Percentiles rank a stretch among this genome's conserved stretches.
phyloP scores from a whole-genome alignment of 1,140 invertebrate species.

The Leptonema lineaticorne region DNA sequence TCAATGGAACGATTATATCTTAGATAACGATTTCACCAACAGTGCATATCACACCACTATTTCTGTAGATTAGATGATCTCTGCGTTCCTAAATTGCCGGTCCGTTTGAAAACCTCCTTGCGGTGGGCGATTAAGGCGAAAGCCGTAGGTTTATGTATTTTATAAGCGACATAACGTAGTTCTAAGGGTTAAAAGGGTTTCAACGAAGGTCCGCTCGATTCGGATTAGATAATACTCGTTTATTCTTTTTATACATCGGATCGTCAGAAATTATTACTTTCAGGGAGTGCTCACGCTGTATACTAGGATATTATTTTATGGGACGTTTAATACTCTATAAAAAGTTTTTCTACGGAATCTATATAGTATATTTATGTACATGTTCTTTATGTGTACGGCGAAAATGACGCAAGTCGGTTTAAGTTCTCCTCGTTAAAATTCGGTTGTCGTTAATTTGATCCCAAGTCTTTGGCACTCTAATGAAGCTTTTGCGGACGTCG shows the following conservation, averaged over 20 bases:
- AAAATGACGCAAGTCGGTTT: not conserved
- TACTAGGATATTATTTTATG: not conserved
- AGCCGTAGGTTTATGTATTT: not conserved
- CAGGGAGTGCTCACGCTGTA: not conserved
- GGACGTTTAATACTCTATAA: not conserved
- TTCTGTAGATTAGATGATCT: conserved; percentile 8
- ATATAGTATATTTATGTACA: not conserved
- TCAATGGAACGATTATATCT: not conserved
- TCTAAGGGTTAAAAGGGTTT: conserved; percentile 1
- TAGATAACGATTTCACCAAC: not conserved
- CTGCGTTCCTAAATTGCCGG: conserved; percentile 9
- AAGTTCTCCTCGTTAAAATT: conserved; percentile 11
- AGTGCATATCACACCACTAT: not conserved
- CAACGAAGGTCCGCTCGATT: not conserved
- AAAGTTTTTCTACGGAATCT: not conserved
- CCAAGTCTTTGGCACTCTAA: conserved; percentile 2
- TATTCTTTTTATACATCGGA: not conserved
- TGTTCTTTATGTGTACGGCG: not conserved
- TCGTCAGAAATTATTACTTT: not conserved
- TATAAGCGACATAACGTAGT: not conserved
- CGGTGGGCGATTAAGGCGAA: not conserved
- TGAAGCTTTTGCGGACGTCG: conserved; percentile 1
- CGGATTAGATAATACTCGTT: not conserved
- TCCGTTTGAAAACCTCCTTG: too few relatives aligned
- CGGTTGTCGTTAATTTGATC: conserved; percentile 14